Evolutionary conservation across 30 jellyfish, hydroid and myxozoan species (phyloP).

Genomic region (Aurelia coerulea): DNA sequence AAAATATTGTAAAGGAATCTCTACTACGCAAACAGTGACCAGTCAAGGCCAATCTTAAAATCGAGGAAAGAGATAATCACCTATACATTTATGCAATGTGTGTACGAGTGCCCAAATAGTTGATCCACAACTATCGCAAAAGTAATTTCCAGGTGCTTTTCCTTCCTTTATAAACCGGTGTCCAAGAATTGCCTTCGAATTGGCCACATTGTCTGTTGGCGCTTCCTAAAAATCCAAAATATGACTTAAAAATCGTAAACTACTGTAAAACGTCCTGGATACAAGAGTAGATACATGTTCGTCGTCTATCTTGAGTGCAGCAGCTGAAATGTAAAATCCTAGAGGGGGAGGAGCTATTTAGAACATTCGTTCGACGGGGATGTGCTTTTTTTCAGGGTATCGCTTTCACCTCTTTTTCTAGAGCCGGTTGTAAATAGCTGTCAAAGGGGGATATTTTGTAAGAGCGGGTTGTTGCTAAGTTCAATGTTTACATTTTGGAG

Average conservation of each 20-base stretch:
- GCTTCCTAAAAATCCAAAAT: slow-evolving; percentile 47
- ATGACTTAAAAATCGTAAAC: no score
- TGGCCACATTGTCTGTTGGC: slow-evolving; percentile 36
- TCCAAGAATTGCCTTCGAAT: slow-evolving; percentile 78
- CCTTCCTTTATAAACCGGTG: slow-evolving; percentile 80
- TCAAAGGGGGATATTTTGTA: no score
- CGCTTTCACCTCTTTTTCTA: no score
- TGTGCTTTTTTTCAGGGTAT: no score
- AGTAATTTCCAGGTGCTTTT: slow-evolving; percentile 59
- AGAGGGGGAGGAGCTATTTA: no score
- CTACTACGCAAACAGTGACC: neutral
- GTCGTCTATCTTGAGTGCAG: no score
- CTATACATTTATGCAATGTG: slow-evolving; percentile 72
- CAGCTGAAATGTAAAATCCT: no score
- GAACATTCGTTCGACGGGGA: no score
- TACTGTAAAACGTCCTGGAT: neutral
- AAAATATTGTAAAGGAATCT: neutral
- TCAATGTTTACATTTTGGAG: no score
- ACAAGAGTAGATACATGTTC: neutral
- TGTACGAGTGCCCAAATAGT: slow-evolving; percentile 88
- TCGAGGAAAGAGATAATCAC: slow-evolving; percentile 30
- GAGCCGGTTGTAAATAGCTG: no score
- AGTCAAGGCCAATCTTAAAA: neutral
- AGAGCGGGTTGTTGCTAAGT: no score
- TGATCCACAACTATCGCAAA: slow-evolving; percentile 93